phyloP scores from a whole-genome alignment of 2,113 vertebrate species.

The rabbit (Oryctolagus cuniculus) region mOryCun1.1 NC_091448.1:7498501-7499000 shows the following conservation, averaged over 20 bases:
- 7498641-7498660: neutral
- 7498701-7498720: too few relatives aligned
- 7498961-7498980: rapidly evolving
- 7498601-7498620: neutral
- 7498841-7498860: neutral
- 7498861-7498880: neutral
- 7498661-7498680: rapidly evolving
- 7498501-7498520: neutral
- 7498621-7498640: neutral
- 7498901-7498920: neutral
- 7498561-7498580: rapidly evolving
- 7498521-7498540: neutral
- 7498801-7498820: too few relatives aligned
- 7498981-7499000: neutral
- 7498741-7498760: neutral
- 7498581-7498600: neutral
- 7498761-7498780: neutral
- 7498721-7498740: neutral
- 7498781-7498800: neutral
- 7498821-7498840: neutral
- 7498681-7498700: rapidly evolving
- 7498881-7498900: neutral
- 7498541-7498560: neutral
- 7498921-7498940: neutral
- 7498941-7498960: neutral